Conservation (phyloP, 2,797 vertebrate species). For the Catharus ustulatus region DNA sequence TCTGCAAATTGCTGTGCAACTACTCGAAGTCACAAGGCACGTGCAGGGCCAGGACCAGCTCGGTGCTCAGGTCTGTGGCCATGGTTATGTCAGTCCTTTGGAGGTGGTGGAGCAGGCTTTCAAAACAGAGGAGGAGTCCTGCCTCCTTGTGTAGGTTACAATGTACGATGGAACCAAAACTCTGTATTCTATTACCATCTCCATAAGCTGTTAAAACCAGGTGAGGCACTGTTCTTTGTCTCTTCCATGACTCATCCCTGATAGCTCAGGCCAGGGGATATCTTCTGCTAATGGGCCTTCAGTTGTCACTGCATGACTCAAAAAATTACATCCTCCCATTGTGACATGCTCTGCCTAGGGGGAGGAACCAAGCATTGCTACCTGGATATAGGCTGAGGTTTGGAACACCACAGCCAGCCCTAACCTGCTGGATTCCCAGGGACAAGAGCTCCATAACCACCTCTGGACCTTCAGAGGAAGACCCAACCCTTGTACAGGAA, state of each 20-base stretch:
- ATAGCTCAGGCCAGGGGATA: fast-evolving
- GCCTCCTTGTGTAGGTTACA: neutral
- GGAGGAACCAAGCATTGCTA: neutral
- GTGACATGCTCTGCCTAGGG: fast-evolving
- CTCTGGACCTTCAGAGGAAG: neutral
- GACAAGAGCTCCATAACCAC: neutral
- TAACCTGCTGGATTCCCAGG: neutral
- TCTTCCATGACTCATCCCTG: neutral
- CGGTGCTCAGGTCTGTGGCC: neutral
- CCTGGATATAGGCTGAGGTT: neutral
- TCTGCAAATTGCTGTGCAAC: neutral
- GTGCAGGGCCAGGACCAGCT: neutral
- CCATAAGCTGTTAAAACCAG: neutral
- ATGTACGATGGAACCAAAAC: neutral
- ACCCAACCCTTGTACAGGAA: neutral
- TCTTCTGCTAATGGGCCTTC: neutral
- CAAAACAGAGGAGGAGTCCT: neutral
- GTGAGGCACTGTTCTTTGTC: neutral
- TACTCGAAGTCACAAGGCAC: neutral
- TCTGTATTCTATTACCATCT: neutral
- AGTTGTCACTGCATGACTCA: neutral
- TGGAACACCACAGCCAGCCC: neutral
- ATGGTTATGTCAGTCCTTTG: neutral
- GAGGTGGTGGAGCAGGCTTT: neutral
- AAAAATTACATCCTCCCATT: neutral